Evolutionary conservation across 1,140 invertebrate genomes (phyloP), one percentile per base, ranked within the genome.

Genomic region (Colletes gigas): DNA sequence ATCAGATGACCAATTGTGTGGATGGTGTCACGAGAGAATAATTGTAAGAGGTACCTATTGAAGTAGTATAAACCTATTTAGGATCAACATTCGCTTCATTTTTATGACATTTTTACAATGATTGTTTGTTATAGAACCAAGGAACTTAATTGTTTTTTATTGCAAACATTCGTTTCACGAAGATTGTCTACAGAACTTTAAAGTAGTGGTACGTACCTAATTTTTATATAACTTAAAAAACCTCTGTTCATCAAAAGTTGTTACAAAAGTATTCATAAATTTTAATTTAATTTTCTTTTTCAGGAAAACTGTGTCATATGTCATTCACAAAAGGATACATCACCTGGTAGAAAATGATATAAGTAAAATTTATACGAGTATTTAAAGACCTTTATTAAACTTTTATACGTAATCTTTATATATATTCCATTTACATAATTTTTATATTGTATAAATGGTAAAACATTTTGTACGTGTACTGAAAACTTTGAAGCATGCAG

Each of bases 121-220:
- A 79, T 81, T 59, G 54, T 86, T 91, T 72, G 81, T 90, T 89
- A 92, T 93, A 92, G 96, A 97, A 89, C 95, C 95, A 14, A 96
- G 95, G 86, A 95, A 96, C 91, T 92, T 98, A 83, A 93, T 96
- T 78, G 95, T 97, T 60, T 99, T 98, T 91, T 97, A 97, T 90
- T 99, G 98, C 90, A 96, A 96, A 82, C 98, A 99, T 93, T 95
- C 96, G 0, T 99, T 98, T 91, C 98, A 99, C 92, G 95, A 97
- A 90, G 95, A 96, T 78, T 99, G 98, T 93, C 91, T 98, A 82
- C 95, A 95, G 60, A 91, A 92, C 81, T 89, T 92, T 57, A 84
- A 93, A 85, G 71, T 90, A 66, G 84, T 93, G 59, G 92, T 92
- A 85, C 21, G 85, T 88, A 85, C 60, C 4, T 76, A 72, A 70